A percentile compares a stretch with the other conserved stretches of the same genome.
These are phyloP conservation scores for Tokudaia muenninki DNA, from an alignment of 2,797 vertebrate genomes.

Conservation along the genomic window DNA sequence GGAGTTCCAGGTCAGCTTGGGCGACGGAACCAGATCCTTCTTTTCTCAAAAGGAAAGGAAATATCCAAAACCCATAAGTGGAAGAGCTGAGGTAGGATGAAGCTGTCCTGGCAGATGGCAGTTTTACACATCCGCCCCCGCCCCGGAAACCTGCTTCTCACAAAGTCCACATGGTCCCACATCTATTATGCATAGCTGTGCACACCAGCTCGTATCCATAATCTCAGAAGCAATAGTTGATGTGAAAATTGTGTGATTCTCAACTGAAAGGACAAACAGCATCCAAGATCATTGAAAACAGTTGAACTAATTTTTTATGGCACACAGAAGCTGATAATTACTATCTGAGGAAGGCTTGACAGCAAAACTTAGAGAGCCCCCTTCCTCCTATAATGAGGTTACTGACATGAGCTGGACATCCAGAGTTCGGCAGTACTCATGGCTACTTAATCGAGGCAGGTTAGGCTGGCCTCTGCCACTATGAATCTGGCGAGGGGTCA, in stretches of 20 bases:
- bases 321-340: background rate
- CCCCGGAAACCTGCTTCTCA: background rate
- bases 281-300: background rate
- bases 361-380: constrained; percentile 10
- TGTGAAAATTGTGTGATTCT: background rate
- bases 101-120: background rate
- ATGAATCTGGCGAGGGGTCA: background rate
- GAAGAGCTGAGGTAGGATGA: background rate
- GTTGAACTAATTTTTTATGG: constrained; percentile 8
- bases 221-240: background rate
- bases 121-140: fast-evolving
- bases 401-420: background rate
- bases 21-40: too few species aligned
- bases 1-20: background rate
- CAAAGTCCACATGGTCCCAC: background rate
- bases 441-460: constrained; percentile 25
- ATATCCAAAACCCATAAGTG: fast-evolving
- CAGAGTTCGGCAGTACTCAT: background rate
- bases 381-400: background rate
- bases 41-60: background rate
- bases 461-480: background rate
- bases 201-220: background rate
- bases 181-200: background rate
- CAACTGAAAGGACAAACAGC: constrained; percentile 6
- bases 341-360: constrained; percentile 22